Evolutionary conservation across 1,140 invertebrate genomes (phyloP).

Genomic region (Chrysopa pallens): DNA sequence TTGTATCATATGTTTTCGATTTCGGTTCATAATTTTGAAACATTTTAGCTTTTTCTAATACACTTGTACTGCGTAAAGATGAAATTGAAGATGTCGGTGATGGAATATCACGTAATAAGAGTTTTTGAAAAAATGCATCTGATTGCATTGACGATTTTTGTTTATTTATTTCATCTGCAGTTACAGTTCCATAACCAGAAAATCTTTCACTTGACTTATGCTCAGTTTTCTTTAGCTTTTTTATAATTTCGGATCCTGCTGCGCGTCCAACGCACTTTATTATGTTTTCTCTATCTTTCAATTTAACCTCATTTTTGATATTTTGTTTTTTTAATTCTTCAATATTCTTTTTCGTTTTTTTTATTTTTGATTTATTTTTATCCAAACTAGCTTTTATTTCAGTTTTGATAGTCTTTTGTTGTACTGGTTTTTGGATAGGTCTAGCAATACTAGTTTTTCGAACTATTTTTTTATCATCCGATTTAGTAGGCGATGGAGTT

Average conservation of each 20-base stretch:
- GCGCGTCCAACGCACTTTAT: conserved; percentile 11
- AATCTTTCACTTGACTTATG: conserved; percentile 2
- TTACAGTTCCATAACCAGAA: conserved; percentile 9
- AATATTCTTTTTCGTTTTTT: not conserved
- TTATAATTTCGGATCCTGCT: conserved; percentile 12
- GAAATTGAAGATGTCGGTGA: conserved; percentile 17
- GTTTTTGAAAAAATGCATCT: conserved; percentile 49
- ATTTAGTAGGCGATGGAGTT: too few species aligned
- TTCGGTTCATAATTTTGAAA: conserved; percentile 31
- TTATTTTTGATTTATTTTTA: not conserved
- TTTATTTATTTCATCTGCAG: conserved; percentile 29
- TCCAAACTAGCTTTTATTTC: not conserved
- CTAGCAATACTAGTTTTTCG: not conserved
- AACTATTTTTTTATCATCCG: too few species aligned
- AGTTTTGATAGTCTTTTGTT: conserved; percentile 4
- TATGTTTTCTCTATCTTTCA: conserved; percentile 9
- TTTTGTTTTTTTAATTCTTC: conserved; percentile 3
- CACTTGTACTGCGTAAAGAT: conserved; percentile 24
- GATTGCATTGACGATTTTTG: conserved; percentile 34
- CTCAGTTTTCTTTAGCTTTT: conserved; percentile 9
- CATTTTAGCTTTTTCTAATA: conserved; percentile 40
- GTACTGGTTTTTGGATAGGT: conserved; percentile 7
- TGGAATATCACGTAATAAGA: conserved; percentile 35
- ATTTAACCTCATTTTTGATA: conserved; percentile 9
- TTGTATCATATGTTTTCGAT: conserved; percentile 29